Percentiles rank a stretch among this genome's conserved stretches.
phyloP scores from a whole-genome alignment of 2,888 invertebrate genomes.

The Apotomis betuletana region DNA sequence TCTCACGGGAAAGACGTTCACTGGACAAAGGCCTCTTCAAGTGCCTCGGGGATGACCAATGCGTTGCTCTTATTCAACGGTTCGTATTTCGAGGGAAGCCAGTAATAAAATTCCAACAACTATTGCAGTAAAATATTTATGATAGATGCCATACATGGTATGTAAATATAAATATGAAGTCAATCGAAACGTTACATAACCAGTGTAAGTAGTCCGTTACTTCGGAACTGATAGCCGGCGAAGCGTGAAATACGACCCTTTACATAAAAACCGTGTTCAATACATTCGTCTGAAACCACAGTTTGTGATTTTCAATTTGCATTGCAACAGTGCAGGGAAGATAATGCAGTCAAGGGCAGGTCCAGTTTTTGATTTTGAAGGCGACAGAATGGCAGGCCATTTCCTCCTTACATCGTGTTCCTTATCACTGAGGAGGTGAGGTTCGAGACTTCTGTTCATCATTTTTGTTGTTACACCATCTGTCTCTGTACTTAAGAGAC shows the following conservation, averaged over 20 bases:
- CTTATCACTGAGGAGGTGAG: no score
- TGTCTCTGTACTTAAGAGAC: no score
- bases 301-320: neutral
- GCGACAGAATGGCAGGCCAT: no score
- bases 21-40: no score
- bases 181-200: slow-evolving; percentile 27
- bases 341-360: no score
- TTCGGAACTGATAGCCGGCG: slow-evolving; percentile 11
- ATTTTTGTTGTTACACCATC: no score
- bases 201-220: slow-evolving; percentile 13
- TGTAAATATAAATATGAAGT: slow-evolving; percentile 21
- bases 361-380: no score
- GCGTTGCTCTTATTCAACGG: no score
- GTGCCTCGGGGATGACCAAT: no score
- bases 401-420: no score
- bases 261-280: slow-evolving; percentile 6
- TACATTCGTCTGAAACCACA: neutral
- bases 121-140: neutral
- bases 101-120: neutral
- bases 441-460: no score
- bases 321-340: neutral
- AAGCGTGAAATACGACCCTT: slow-evolving; percentile 24
- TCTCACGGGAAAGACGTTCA: no score
- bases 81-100: neutral
- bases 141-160: neutral